Base-by-base conservation (phyloP, 2,113 vertebrate genomes). In the Dendropsophus ebraccatus region DNA sequence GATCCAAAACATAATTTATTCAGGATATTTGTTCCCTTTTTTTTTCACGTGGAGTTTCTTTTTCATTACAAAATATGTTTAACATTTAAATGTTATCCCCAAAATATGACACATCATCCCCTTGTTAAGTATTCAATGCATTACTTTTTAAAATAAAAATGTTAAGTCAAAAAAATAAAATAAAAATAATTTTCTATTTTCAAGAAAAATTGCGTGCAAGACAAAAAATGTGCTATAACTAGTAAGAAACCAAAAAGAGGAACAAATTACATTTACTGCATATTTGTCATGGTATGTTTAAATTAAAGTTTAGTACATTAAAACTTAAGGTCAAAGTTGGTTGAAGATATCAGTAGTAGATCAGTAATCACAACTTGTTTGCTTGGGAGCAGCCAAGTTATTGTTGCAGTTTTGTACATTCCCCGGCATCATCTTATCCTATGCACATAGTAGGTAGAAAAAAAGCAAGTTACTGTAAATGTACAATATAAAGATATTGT, bases 271-370 rank as follows among this genome's bases (percentile, higher is more conserved):
- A 91, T 91, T 94, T 92, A 91, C 93, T 94, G 93, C 89, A 90
- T 95, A 93, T 93, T 93, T 93, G 90, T 91, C 91, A 92, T 91
- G 88, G 91, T 95, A 95, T 88, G 93, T 91, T 95, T 95, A 95
- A 95, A 94, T 96, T 95, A 95, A 91, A 91, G 88, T 91, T 94
- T 94, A 95, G 94, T 94, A 95, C 95, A 95, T 95, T 94, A 95
- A 92, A 95, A 94, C 92, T 95, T 95, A 94, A 95, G 91, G 90
- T 93, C 92, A 93, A 94, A 93, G 91, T 89, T 94, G 92, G 93
- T 93, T 93, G 92, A 93, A 94, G 92, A 93, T 90, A 93, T 95
- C 95, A 95, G 95, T 95, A 95, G 94, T 95, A 94, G 94, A 92
- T 91, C 93, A 93, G 91, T 93, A 91, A 92, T 90, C 90, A 92